phyloP scores from a whole-genome alignment of 2,797 vertebrate genomes.

The Phrynocephalus guinanensis region DNA sequence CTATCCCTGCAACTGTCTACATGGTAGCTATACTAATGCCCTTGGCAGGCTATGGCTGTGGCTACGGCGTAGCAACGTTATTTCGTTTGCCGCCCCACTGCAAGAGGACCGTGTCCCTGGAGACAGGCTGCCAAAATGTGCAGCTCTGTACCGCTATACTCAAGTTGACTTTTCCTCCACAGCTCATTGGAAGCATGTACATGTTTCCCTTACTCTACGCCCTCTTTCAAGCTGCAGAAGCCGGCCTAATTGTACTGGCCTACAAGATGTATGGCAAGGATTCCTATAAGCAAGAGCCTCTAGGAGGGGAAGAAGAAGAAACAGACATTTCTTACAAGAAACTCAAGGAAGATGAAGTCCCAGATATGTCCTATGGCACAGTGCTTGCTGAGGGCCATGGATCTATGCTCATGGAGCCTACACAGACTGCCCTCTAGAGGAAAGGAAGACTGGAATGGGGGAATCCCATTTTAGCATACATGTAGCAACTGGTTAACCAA shows the following conservation, averaged over 20 bases:
- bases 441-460: not conserved
- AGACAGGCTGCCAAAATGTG: conserved; percentile 97
- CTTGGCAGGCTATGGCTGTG: conserved; percentile 88
- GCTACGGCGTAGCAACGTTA: conserved; percentile 89
- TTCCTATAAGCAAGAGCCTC: conserved; percentile 84
- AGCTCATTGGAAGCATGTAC: conserved; percentile 93
- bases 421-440: conserved; percentile 72
- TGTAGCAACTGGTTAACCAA: not conserved
- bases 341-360: conserved; percentile 89
- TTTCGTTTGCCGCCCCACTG: conserved; percentile 90
- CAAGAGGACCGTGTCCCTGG: conserved; percentile 90
- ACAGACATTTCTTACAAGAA: conserved; percentile 91
- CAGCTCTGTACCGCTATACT: conserved; percentile 98
- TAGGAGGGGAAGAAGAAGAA: conserved; percentile 78
- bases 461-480: not conserved
- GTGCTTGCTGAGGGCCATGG: conserved; percentile 83
- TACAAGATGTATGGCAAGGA: conserved; percentile 90
- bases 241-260: conserved; percentile 89
- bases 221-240: conserved; percentile 95
- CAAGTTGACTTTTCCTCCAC: conserved; percentile 93
- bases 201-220: conserved; percentile 98
- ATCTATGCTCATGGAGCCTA: conserved; percentile 81
- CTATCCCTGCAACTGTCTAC: conserved; percentile 91
- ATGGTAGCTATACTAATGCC: conserved; percentile 93
- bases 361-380: conserved; percentile 88